Conservation (phyloP, 2,113 vertebrate species). For the Toxotes chatareus region DNA sequence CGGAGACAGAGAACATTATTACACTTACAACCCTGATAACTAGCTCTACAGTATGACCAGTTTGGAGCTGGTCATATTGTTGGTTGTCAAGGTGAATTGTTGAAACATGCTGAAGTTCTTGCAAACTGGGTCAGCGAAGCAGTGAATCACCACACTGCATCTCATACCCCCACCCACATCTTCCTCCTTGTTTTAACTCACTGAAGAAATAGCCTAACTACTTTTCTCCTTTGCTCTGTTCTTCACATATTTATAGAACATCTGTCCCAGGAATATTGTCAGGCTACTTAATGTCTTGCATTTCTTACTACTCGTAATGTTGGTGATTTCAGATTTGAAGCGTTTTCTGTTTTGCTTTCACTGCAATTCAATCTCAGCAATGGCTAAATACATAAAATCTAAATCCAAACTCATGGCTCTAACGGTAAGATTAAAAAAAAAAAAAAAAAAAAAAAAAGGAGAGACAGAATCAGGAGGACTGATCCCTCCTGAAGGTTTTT, state of each 20-base stretch:
- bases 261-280: slow-evolving; percentile 41
- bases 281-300: slow-evolving; percentile 26
- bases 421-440: slow-evolving; percentile 6
- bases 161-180: slow-evolving; percentile 58
- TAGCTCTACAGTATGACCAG: slow-evolving; percentile 21
- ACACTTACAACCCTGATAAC: slow-evolving; percentile 40
- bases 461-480: background rate
- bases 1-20: slow-evolving; percentile 43
- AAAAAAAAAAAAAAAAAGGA: slow-evolving; percentile 10
- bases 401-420: background rate
- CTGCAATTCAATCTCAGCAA: background rate
- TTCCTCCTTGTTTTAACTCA: slow-evolving; percentile 53
- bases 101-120: slow-evolving; percentile 65
- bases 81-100: slow-evolving; percentile 69
- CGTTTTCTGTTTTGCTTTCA: slow-evolving; percentile 16
- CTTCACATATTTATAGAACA: slow-evolving; percentile 53
- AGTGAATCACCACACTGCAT: slow-evolving; percentile 67
- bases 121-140: slow-evolving; percentile 67
- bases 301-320: slow-evolving; percentile 10
- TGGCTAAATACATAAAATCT: slow-evolving; percentile 26
- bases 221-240: slow-evolving; percentile 49
- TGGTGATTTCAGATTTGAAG: background rate
- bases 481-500: slow-evolving; percentile 16
- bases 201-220: slow-evolving; percentile 60
- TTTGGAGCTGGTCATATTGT: slow-evolving; percentile 59